Conservation (phyloP, 2,113 vertebrate species). For the Tragelaphus strepsiceros region DNA sequence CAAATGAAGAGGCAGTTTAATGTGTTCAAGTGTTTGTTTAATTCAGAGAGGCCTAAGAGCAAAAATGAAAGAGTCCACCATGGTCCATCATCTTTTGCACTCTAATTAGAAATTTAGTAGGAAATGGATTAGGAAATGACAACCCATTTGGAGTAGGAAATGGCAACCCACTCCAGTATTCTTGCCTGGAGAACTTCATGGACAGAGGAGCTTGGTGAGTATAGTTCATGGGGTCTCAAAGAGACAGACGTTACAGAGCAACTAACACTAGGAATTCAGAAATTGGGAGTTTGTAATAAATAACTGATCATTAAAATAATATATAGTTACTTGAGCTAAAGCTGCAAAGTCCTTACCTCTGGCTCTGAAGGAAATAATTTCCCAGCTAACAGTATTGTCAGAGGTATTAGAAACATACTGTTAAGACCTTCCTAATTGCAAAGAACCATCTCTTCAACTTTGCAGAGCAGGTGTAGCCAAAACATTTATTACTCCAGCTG, state of each 20-base stretch:
- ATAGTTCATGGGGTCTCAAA: background rate
- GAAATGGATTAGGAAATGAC: background rate
- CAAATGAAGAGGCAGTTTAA: background rate
- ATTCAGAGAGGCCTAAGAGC: background rate
- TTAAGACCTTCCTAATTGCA: background rate
- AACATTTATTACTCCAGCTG: background rate
- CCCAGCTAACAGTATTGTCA: background rate
- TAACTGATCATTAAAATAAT: background rate
- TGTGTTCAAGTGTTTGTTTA: background rate
- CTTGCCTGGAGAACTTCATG: background rate
- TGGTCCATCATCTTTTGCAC: background rate
- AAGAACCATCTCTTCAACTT: background rate
- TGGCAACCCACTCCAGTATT: background rate
- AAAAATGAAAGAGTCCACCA: background rate
- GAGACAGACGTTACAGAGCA: background rate
- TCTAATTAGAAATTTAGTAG: background rate
- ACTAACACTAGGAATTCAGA: background rate
- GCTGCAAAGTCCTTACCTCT: background rate
- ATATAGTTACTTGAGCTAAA: background rate
- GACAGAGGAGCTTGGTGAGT: background rate
- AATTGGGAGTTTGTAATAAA: background rate
- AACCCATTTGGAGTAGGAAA: background rate
- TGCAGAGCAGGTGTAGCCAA: background rate
- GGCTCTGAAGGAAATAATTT: background rate
- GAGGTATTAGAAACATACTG: background rate